Evolutionary conservation across 2,113 vertebrate genomes (phyloP).

Genomic region (Grammomys dolichurus): DNA sequence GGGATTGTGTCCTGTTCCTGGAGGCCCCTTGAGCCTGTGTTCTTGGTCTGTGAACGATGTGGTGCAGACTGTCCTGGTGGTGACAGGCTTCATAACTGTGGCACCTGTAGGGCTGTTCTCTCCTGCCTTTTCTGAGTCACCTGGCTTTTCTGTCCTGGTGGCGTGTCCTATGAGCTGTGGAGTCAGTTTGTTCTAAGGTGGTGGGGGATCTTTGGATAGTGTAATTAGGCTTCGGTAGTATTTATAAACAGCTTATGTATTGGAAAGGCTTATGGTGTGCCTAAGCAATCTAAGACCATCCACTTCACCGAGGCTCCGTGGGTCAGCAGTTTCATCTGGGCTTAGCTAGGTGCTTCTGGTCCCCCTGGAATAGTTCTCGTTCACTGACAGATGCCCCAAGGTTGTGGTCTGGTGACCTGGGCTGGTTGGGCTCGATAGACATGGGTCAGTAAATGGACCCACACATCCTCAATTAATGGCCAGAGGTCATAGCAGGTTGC

Average conservation of each 20-base stretch:
- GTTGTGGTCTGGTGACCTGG: neutral
- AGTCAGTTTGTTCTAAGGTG: neutral
- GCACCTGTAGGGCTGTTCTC: neutral
- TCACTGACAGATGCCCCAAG: neutral
- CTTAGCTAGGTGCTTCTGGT: neutral
- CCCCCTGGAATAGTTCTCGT: neutral
- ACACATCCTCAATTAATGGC: neutral
- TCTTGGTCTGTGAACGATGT: neutral
- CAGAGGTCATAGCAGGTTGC: neutral
- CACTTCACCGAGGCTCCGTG: neutral
- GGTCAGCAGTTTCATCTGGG: neutral
- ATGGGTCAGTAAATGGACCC: neutral
- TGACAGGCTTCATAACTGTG: rapidly evolving
- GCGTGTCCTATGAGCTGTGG: neutral
- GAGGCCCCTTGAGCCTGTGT: neutral
- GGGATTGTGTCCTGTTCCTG: too few species aligned
- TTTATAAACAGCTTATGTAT: neutral
- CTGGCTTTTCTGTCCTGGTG: neutral
- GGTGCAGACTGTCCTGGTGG: neutral
- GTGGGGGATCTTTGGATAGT: neutral
- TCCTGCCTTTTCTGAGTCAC: too few species aligned
- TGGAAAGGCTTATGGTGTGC: neutral
- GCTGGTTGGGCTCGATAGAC: neutral
- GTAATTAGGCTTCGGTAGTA: neutral
- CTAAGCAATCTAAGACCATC: neutral